Base-by-base conservation (phyloP, 1,140 invertebrate genomes). In the Thalassaphorura encarpata region DNA sequence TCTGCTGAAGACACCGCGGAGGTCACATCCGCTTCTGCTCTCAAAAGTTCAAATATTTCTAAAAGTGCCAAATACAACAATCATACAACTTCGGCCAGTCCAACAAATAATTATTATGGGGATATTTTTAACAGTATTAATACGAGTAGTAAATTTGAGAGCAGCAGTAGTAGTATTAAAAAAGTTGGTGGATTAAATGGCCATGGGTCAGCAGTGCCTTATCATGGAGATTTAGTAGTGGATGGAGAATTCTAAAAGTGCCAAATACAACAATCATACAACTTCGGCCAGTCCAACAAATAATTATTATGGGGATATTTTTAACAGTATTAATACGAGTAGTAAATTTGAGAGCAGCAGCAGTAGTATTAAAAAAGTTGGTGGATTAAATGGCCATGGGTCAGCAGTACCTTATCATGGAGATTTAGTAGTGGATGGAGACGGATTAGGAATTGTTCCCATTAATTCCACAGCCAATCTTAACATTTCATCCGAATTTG, bases 391-490 rank as follows among this genome's bases (percentile, higher is more conserved):
- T 33, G 61, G 61, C 5, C 59, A 59, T 53, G 56, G 60, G 16
- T 23, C 36, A 40, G 36, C 19, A 18, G 23, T 23, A 16, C 48
- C 48, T n/a, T 39, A 36, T 55, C 55, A 56, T 46, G 63, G 63
- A 26, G 63, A 65, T 39, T 29, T 65, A 11, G 60, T 65, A 1
- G 80, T 79, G 15, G 75, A 73, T 62, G 84, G 84, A n/a, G 79
- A 78, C 59, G 82, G 82, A 0, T 69, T 87, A 2, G 76, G 77
- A 52, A 72, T 79, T 19, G 74, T 83, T 18, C 76, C 80, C 15
- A 73, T 85, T 36, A 76, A 83, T 60, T 74, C 74, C 58, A 73
- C 76, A 3, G 76, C 80, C 0, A 73, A 72, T 16, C 81, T 87
- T 66, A 76, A 75, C 21, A 71, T 87, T 28, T 70, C 43, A 18